A percentile compares a stretch with the other conserved stretches of the same genome.
phyloP scores from a whole-genome alignment of 2,888 invertebrate species.

The Sarcophaga rosellei region DNA sequence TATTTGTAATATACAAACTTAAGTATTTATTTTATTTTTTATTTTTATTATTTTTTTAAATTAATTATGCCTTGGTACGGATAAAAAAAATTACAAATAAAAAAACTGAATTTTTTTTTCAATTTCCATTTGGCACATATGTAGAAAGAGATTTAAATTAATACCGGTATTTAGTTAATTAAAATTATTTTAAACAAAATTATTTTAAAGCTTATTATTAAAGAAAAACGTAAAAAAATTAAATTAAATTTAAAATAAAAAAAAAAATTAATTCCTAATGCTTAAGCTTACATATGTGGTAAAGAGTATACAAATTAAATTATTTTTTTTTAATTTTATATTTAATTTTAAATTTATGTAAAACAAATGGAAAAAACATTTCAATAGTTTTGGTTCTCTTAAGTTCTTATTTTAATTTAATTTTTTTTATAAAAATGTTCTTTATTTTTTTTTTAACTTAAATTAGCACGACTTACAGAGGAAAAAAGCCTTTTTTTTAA shows the following conservation, averaged over 20 bases:
- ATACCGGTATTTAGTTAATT: too few species aligned
- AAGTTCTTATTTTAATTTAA: too few species aligned
- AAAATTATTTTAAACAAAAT: too few species aligned
- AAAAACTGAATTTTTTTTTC: too few species aligned
- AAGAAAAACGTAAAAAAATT: neutral
- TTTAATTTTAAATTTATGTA: slow-evolving; percentile 18
- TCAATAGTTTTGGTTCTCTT: too few species aligned
- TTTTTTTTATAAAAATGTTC: neutral
- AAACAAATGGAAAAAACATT: slow-evolving; percentile 21
- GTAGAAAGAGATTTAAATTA: too few species aligned
- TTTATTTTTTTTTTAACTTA: neutral
- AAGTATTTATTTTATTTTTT: slow-evolving; percentile 21
- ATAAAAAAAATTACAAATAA: too few species aligned
- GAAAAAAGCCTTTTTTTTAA: slow-evolving; percentile 37
- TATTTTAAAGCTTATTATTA: too few species aligned
- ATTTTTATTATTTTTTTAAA: too few species aligned
- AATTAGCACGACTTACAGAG: neutral
- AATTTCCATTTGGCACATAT: too few species aligned
- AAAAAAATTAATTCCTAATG: slow-evolving; percentile 18
- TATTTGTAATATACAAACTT: slow-evolving; percentile 44
- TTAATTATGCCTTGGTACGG: too few species aligned
- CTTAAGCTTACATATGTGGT: slow-evolving; percentile 42
- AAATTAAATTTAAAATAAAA: slow-evolving; percentile 29
- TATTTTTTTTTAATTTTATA: slow-evolving; percentile 2
- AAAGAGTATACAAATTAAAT: slow-evolving; percentile 41